phyloP scores from a whole-genome alignment of 2,888 invertebrate species.

The Pollenia griseotomentosa region DNA sequence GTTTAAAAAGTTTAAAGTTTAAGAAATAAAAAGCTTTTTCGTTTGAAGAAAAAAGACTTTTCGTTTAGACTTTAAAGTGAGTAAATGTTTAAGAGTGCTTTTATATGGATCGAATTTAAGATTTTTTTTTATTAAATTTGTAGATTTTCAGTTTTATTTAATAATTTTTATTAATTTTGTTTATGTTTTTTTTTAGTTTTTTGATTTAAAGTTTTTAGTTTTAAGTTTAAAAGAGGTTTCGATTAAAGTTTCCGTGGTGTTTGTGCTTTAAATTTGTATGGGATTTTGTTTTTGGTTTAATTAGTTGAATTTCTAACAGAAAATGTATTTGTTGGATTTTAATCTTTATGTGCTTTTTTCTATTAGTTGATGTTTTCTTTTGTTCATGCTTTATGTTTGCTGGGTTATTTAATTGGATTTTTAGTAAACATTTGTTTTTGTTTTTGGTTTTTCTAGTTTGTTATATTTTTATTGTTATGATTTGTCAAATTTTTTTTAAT shows the following conservation, averaged over 20 bases:
- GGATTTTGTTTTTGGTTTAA: slow-evolving; percentile 33
- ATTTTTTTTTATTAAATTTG: slow-evolving; percentile 32
- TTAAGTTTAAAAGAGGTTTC: slow-evolving; percentile 15
- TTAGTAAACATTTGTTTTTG: slow-evolving; percentile 8
- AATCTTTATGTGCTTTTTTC: slow-evolving; percentile 25
- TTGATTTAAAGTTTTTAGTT: slow-evolving; percentile 8
- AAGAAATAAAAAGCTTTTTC: slow-evolving; percentile 37
- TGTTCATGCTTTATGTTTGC: slow-evolving; percentile 63
- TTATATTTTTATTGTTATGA: slow-evolving; percentile 25
- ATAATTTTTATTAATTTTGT: slow-evolving; percentile 66
- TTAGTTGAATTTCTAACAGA: slow-evolving; percentile 25
- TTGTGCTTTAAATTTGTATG: slow-evolving; percentile 44
- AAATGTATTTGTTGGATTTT: slow-evolving; percentile 33
- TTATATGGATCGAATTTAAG: slow-evolving; percentile 45
- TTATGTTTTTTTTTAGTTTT: slow-evolving; percentile 23
- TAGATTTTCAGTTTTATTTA: slow-evolving; percentile 50
- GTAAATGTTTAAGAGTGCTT: slow-evolving; percentile 47
- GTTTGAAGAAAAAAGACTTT: slow-evolving; percentile 36
- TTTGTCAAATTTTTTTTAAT: slow-evolving; percentile 12
- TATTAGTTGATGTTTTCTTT: slow-evolving; percentile 14
- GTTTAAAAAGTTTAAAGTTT: slow-evolving; percentile 42
- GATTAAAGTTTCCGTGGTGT: slow-evolving; percentile 37
- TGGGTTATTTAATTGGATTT: slow-evolving; percentile 54
- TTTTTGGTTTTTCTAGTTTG: slow-evolving; percentile 20
- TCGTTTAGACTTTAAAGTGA: slow-evolving; percentile 47